These are phyloP conservation scores for Myotis lucifugus DNA, from an alignment of 2,113 vertebrate species.

Conservation along the genomic window DNA sequence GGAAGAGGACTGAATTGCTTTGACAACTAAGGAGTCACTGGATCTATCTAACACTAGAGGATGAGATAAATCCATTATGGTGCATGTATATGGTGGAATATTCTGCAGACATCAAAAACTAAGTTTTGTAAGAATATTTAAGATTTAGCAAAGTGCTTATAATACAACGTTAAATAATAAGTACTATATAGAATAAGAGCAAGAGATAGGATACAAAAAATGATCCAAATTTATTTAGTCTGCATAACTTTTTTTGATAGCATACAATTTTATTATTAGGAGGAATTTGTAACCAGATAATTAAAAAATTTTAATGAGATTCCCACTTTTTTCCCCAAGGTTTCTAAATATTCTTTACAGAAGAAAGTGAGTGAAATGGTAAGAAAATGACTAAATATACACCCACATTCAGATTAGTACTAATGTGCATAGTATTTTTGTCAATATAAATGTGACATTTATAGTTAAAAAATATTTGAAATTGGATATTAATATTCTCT, in stretches of 20 bases:
- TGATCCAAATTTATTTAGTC: background rate
- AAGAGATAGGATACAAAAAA: background rate
- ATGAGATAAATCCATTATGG: background rate
- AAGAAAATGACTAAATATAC: constrained; percentile 82
- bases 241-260: background rate
- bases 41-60: background rate
- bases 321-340: constrained; percentile 61
- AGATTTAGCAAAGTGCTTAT: background rate
- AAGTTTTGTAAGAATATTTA: background rate
- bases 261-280: background rate
- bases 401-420: background rate
- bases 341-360: constrained; percentile 91
- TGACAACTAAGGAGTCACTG: background rate
- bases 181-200: too few relatives aligned
- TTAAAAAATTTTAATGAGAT: constrained; percentile 31
- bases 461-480: constrained; percentile 1
- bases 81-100: background rate
- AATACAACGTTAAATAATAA: background rate
- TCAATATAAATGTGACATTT: constrained; percentile 39
- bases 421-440: background rate
- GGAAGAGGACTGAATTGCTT: background rate
- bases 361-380: constrained; percentile 96
- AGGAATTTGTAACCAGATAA: constrained; percentile 26
- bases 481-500: constrained; percentile 7
- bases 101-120: background rate